A percentile compares a stretch with the other conserved stretches of the same genome.
Evolutionary conservation across 2,888 invertebrate species (phyloP).

Genomic region (Pseudanteris insignis): DNA sequence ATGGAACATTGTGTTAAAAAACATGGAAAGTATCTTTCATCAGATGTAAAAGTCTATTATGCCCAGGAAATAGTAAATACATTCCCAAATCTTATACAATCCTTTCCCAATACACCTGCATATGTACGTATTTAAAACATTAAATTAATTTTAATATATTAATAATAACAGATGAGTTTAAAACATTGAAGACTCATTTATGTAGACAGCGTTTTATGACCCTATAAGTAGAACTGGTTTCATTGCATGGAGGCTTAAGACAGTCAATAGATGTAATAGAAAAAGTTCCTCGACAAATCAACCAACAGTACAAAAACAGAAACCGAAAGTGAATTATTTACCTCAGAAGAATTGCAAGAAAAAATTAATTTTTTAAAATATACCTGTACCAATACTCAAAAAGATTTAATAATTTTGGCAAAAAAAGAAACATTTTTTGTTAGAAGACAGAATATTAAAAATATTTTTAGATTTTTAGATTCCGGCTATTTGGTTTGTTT

Average conservation of each 20-base stretch:
- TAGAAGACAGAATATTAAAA: slow-evolving; percentile 5
- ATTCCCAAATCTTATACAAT: neutral
- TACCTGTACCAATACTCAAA: slow-evolving; percentile 24
- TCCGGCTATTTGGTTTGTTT: slow-evolving; percentile 21
- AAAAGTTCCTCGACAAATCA: neutral
- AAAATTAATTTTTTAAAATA: slow-evolving; percentile 8
- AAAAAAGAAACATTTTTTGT: slow-evolving; percentile 20
- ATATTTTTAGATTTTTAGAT: slow-evolving; percentile 31
- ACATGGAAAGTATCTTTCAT: slow-evolving; percentile 2
- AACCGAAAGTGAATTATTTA: neutral
- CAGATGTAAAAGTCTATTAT: slow-evolving; percentile 4
- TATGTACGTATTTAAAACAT: neutral
- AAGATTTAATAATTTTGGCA: slow-evolving; percentile 11
- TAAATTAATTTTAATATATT: slow-evolving; percentile 1
- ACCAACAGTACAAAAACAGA: neutral
- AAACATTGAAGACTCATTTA: neutral
- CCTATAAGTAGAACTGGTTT: slow-evolving; percentile 30
- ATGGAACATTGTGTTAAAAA: no score
- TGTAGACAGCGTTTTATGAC: slow-evolving; percentile 38
- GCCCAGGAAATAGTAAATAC: neutral
- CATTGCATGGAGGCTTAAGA: slow-evolving; percentile 30
- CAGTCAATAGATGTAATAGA: slow-evolving; percentile 22
- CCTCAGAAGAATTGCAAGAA: neutral
- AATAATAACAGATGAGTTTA: neutral
- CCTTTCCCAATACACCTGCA: neutral